A percentile compares a stretch with the other conserved stretches of the same genome.
Conservation (phyloP, 1,140 invertebrate species). For the Oncopodura yosiiana region DNA sequence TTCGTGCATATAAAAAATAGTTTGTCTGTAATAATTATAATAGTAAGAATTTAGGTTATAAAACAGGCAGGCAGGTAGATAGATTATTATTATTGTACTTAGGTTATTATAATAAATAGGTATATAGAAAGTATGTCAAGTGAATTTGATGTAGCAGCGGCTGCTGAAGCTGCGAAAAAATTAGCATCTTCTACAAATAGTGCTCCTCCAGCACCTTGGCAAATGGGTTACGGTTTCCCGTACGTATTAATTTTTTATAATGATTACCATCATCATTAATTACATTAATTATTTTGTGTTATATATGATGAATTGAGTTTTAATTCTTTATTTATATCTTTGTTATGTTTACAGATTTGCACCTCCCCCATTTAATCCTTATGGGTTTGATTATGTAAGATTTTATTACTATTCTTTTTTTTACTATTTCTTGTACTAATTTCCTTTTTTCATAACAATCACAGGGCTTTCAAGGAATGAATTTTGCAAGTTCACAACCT, state of each 20-base stretch:
- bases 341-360: not conserved
- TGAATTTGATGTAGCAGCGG: too few species aligned
- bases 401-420: not conserved
- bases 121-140: too few species aligned
- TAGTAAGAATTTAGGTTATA: too few species aligned
- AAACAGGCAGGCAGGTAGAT: too few species aligned
- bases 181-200: slow-evolving; percentile 21
- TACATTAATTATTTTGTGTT: not conserved
- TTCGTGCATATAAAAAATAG: too few species aligned
- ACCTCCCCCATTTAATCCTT: not conserved
- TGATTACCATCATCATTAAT: not conserved
- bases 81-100: too few species aligned
- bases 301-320: not conserved
- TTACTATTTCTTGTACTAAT: not conserved
- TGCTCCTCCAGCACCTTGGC: not conserved
- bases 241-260: slow-evolving; percentile 11
- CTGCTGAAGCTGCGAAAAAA: slow-evolving; percentile 18
- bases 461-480: slow-evolving; percentile 17
- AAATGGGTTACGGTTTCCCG: slow-evolving; percentile 5
- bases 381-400: not conserved
- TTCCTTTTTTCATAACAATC: slow-evolving; percentile 1
- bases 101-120: too few species aligned
- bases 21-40: too few species aligned
- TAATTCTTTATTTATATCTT: not conserved
- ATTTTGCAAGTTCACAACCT: slow-evolving; percentile 1